phyloP scores from a whole-genome alignment of 2,797 vertebrate genomes.

The Dermochelys coriacea region DNA sequence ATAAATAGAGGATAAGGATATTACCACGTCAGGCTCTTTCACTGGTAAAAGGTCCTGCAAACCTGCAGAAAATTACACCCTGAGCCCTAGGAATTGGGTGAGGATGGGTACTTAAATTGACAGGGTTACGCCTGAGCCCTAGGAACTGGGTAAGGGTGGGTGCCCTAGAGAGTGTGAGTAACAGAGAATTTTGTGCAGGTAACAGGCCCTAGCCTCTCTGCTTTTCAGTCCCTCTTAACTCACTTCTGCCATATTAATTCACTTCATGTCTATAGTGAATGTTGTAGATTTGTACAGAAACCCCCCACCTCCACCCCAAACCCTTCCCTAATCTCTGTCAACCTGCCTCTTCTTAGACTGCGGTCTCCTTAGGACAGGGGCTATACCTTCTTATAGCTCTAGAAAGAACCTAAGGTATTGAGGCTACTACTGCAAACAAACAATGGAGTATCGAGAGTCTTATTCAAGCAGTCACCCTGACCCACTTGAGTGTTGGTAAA shows the following conservation, averaged over 20 bases:
- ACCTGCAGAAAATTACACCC: no score
- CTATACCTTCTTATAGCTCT: not conserved
- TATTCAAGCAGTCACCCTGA: no score
- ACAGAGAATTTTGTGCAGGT: no score
- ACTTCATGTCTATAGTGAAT: not conserved
- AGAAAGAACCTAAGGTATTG: not conserved
- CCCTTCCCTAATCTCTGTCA: not conserved
- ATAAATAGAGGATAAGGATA: no score
- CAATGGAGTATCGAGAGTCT: slow-evolving; percentile 16
- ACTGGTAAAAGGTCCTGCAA: no score
- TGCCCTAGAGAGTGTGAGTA: no score
- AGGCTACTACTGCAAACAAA: not conserved
- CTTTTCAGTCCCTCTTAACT: not conserved
- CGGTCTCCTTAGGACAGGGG: not conserved
- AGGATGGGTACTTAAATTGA: no score
- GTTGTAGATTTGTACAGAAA: not conserved
- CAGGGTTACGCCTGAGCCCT: no score
- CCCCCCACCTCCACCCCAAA: not conserved
- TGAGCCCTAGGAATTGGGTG: no score
- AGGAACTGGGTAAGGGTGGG: no score
- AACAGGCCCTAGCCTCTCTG: not conserved
- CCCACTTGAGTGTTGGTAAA: slow-evolving; percentile 60
- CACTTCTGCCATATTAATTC: not conserved
- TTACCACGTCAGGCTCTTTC: no score
- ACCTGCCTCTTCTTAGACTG: not conserved